Evolutionary conservation across 35 echinoderm and acorn worm species (phyloP), one percentile per base, ranked within the genome.

Genomic region (Ophiothrix spiculata): DNA sequence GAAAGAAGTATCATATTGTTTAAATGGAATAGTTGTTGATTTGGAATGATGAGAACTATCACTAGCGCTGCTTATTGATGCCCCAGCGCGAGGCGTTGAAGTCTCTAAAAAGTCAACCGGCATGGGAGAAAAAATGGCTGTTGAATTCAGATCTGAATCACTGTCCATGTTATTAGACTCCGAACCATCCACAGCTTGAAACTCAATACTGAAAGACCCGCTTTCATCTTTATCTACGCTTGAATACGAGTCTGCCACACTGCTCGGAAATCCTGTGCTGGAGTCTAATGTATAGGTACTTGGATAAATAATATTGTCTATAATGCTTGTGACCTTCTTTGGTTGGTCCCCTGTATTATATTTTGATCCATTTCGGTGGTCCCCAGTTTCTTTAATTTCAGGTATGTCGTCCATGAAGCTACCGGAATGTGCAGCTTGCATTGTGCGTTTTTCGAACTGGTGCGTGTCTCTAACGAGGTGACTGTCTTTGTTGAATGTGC

Each of bases 401-500:
- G 33, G 42, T 73, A 34, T 34, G 1, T 54, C 2, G 1, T 75
- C 39, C 6, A 40, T 32, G 69, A 45, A 79, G 25, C 69, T 32
- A 31, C 80, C 29, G 16, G 60, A 34, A 33, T 21, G 49, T 0
- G 37, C 81, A 19, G 4, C 79, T 83, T 10, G 39, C 39, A 60
- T 77, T 74, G 87, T 94, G 32, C 89, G 92, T n/a, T 74, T 45
- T 23, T 75, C 29, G 46, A 94, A 94, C 40, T 84, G 79, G 34
- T 64, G 35, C 32, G 84, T 81, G 56, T 94, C 87, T 82, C 92
- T 38, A 17, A 94, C 25, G 11, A 94, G 64, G 32, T 89, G 77
- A 56, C 92, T 94, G 92, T 94, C 92, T 36, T 92, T 90, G 83
- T 85, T 90, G 39, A 94, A 94, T 64, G 83, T 86, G 29, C 60